Percentiles rank a stretch among this genome's conserved stretches.
Conservation (phyloP, 1,140 invertebrate genomes). For the Hypothenemus hampei region DNA sequence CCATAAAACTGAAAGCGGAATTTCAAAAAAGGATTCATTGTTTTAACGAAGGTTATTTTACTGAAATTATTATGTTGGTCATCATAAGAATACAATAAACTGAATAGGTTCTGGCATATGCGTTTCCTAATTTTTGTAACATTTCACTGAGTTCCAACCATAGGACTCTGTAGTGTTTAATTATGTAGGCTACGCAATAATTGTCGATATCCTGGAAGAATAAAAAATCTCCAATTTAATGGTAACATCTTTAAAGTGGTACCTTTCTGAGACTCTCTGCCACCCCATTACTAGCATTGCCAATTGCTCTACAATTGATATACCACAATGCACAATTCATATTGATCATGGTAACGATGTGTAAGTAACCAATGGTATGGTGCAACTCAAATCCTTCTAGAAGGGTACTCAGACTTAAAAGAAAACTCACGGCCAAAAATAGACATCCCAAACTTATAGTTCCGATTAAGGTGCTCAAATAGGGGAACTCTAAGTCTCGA, state of each 20-base stretch:
- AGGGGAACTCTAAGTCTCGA: slow-evolving; percentile 53
- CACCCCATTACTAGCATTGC: slow-evolving; percentile 47
- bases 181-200: slow-evolving; percentile 49
- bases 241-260: background rate
- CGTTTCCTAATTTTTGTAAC: slow-evolving; percentile 55
- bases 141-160: slow-evolving; percentile 58
- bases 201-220: slow-evolving; percentile 50
- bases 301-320: slow-evolving; percentile 58
- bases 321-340: slow-evolving; percentile 62
- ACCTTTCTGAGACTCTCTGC: slow-evolving; percentile 43
- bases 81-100: slow-evolving; percentile 57
- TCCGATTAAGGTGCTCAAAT: slow-evolving; percentile 52
- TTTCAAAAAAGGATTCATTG: background rate
- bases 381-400: slow-evolving; percentile 56
- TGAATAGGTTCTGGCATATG: slow-evolving; percentile 58
- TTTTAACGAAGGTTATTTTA: slow-evolving; percentile 26
- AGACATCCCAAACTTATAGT: slow-evolving; percentile 55
- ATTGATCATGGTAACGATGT: slow-evolving; percentile 61
- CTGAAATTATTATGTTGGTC: slow-evolving; percentile 43
- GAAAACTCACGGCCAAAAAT: slow-evolving; percentile 52
- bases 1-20: slow-evolving; percentile 48
- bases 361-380: slow-evolving; percentile 56
- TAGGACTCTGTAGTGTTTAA: slow-evolving; percentile 53
- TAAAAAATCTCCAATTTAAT: background rate
- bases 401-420: slow-evolving; percentile 52